Conservation (phyloP, 2,888 invertebrate species). For the Scaptomyza cyrtandrae region DNA sequence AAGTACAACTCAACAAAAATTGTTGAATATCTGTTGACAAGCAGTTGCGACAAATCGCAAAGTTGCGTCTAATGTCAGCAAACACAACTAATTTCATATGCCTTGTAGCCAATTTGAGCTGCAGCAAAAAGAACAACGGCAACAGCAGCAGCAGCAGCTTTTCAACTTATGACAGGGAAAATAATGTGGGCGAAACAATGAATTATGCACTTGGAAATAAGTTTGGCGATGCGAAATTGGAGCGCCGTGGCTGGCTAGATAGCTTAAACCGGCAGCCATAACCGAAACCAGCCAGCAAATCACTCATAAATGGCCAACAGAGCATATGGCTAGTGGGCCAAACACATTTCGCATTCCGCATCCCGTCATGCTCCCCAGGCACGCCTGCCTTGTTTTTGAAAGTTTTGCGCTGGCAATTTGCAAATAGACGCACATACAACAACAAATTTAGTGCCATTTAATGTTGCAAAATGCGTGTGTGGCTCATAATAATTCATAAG, state of each 20-base stretch:
- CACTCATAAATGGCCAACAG: constrained; percentile 73
- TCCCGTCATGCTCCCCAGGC: not conserved
- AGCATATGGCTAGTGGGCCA: constrained; percentile 57
- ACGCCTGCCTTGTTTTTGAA: constrained; percentile 27
- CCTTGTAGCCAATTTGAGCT: constrained; percentile 65
- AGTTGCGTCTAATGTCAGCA: constrained; percentile 50
- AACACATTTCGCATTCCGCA: constrained; percentile 19
- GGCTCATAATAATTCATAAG: constrained; percentile 80
- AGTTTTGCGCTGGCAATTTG: constrained; percentile 70
- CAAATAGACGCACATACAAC: constrained; percentile 72
- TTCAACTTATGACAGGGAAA: constrained; percentile 74
- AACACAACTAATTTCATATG: constrained; percentile 75
- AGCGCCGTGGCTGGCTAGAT: constrained; percentile 44
- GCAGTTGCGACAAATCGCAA: constrained; percentile 58
- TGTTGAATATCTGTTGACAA: constrained; percentile 48
- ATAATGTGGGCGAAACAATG: constrained; percentile 81
- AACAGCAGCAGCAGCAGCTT: constrained; percentile 16
- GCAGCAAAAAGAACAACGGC: constrained; percentile 16
- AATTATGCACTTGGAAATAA: constrained; percentile 80
- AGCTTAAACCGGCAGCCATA: constrained; percentile 34
- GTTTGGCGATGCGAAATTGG: constrained; percentile 72
- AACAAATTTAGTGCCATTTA: constrained; percentile 78
- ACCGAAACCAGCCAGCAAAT: constrained; percentile 65
- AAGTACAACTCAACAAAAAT: constrained; percentile 55
- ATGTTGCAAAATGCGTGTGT: constrained; percentile 79